phyloP scores from a whole-genome alignment of 2,797 vertebrate genomes.

The Vireo griseus region DNA sequence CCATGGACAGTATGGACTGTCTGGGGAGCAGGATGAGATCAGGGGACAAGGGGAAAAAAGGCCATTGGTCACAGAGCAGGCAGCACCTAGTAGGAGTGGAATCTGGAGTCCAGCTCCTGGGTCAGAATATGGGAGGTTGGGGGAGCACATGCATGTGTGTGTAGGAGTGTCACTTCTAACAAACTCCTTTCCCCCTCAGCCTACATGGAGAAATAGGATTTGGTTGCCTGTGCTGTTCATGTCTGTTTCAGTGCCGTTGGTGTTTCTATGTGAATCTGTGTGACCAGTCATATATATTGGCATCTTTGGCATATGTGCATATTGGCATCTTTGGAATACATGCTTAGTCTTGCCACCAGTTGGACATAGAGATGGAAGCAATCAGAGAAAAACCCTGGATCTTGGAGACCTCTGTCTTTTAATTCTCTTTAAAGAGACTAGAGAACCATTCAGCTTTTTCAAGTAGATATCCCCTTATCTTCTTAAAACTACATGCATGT shows the following conservation, averaged over 20 bases:
- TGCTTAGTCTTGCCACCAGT: background rate
- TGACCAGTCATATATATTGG: background rate
- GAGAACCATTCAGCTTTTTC: background rate
- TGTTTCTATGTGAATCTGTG: background rate
- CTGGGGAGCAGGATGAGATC: background rate
- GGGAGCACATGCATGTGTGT: rapidly evolving
- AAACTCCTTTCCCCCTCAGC: background rate
- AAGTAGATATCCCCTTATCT: background rate
- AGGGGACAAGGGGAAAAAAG: background rate
- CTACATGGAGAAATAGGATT: background rate
- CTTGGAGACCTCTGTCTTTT: background rate
- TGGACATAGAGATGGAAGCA: background rate
- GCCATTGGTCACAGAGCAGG: background rate
- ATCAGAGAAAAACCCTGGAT: background rate
- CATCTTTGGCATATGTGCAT: background rate
- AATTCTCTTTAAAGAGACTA: background rate
- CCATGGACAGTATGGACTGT: background rate
- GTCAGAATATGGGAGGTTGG: background rate
- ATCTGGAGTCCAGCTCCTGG: background rate
- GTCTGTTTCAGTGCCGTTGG: background rate
- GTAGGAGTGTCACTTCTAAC: too few species aligned
- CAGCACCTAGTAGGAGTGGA: background rate
- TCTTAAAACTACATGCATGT: background rate
- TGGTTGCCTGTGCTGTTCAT: background rate
- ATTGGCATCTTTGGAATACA: background rate